Base-by-base conservation (phyloP, 2,797 vertebrate genomes). In the Enteromius fasciolatus region DNA sequence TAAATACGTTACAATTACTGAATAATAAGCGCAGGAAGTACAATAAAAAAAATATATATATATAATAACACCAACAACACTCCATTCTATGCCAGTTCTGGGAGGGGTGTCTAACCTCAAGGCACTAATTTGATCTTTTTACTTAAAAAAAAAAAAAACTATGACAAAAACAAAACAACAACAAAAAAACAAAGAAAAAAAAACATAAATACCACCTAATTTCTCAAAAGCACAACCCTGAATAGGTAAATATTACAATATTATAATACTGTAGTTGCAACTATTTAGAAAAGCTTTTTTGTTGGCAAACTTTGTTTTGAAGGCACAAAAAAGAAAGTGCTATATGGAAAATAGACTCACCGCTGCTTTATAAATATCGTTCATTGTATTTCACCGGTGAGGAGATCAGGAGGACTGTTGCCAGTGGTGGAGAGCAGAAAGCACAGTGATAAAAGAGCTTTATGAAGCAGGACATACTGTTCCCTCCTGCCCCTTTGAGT, bases 291-390 rank as follows among this genome's bases (percentile, higher is more conserved):
- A 77, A 15, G n/a, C 11, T 5, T 18, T 20, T 31, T 18, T 23
- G 20, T 23, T n/a, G 48, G 4, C 63, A 52, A 25, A 39, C 12
- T 31, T 48, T 54, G 25, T 25, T 59, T 39, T 74, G 41, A 64
- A 84, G 41, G 83, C 23, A 52, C 28, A 14, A 28, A 61, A 57
- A 81, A n/a, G 15, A 41, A 85, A 82, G 36, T 12, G 9, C 15
- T 20, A 57, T 75, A 12, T 28, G 36, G 59, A 44, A 78, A 82
- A 81, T 70, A 52, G 80, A 92, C 94, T 76, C 93, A 95, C 94
- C 93, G 94, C 94, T 89, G 94, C 94, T 90, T 95, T 95, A 93
- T 95, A 95, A 92, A 95, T 95, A 90, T 95, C 94, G 86, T 95
- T 95, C 94, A 95, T 95, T 88, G 86, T 90, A 54, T 36, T 3